phyloP scores from a whole-genome alignment of 53 echinoderm and acorn worm genomes.

The Stichopus horrens region DNA sequence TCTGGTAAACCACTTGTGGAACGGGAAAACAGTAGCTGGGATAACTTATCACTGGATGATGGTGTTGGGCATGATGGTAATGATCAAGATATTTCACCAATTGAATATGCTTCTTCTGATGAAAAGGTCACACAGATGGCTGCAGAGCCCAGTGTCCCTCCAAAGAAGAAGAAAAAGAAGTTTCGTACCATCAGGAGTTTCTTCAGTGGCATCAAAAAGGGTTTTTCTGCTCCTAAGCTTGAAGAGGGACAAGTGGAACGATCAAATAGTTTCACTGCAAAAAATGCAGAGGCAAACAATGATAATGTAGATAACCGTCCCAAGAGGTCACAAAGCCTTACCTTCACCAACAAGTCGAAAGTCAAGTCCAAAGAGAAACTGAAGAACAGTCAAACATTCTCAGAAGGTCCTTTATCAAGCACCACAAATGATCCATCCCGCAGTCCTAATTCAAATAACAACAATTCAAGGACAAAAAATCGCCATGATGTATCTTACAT shows the following conservation, averaged over 20 bases:
- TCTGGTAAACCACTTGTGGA: neutral
- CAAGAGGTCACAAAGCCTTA: conserved; percentile 36
- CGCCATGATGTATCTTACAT: neutral
- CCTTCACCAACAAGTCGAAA: conserved; percentile 31
- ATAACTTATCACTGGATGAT: neutral
- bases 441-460: conserved; percentile 37
- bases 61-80: neutral
- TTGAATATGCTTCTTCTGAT: neutral
- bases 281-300: neutral
- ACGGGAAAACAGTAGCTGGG: conserved; percentile 39
- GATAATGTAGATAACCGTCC: conserved; percentile 2
- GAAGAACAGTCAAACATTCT: conserved; percentile 25
- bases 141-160: neutral
- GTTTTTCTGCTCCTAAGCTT: conserved; percentile 23
- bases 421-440: neutral
- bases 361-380: neutral
- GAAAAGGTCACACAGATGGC: neutral
- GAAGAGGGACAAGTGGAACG: conserved; percentile 36
- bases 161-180: conserved; percentile 34
- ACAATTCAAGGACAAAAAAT: conserved; percentile 21
- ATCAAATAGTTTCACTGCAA: conserved; percentile 13
- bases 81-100: conserved; percentile 11
- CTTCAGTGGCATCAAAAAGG: conserved; percentile 26
- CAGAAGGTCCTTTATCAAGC: neutral
- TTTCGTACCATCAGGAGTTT: conserved; percentile 11